These are phyloP conservation scores for Athalia circularis DNA, from an alignment of 2,888 invertebrate genomes.

Conservation along the genomic window DNA sequence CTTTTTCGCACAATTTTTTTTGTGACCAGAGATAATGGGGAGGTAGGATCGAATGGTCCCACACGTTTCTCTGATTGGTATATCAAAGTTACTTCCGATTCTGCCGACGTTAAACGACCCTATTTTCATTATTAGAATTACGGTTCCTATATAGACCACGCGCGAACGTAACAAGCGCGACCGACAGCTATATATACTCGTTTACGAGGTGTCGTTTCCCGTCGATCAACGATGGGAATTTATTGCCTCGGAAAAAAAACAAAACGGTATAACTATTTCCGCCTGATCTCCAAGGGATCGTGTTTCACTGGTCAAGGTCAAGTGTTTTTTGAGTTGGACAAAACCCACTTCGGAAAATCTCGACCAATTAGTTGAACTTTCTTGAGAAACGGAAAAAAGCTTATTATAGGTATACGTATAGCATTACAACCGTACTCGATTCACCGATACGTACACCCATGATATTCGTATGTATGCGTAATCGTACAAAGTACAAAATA, in stretches of 20 bases:
- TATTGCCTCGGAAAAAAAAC: constrained; percentile 12
- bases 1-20: background rate
- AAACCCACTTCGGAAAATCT: background rate
- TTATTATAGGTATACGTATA: too few species aligned
- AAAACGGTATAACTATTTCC: background rate
- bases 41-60: background rate
- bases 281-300: background rate
- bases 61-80: constrained; percentile 3
- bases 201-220: constrained; percentile 35
- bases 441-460: too few species aligned
- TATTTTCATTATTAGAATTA: constrained; percentile 20
- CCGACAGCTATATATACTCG: background rate
- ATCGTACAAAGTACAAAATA: too few species aligned
- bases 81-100: background rate
- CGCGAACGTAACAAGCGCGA: constrained; percentile 28
- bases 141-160: background rate
- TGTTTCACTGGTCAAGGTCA: background rate
- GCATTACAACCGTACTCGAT: too few species aligned
- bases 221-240: constrained; percentile 31
- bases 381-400: too few species aligned
- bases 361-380: background rate
- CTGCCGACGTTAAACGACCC: background rate
- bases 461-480: too few species aligned
- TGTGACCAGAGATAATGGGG: background rate
- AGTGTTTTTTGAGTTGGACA: background rate